Conservation (phyloP, 2,797 vertebrate species). For the Aphelocoma californica region DNA sequence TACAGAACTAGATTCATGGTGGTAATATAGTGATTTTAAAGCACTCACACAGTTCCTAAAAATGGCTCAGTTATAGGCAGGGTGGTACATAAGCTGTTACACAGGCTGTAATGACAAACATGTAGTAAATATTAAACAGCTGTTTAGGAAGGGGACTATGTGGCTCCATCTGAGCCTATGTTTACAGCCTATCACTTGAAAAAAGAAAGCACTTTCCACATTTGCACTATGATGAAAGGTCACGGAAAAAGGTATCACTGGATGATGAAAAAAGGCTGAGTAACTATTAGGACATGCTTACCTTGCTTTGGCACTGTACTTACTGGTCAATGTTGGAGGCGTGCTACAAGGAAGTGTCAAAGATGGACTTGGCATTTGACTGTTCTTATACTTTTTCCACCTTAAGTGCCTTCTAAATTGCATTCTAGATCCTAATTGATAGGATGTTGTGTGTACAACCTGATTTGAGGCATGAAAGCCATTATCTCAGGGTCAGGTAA, state of each 20-base stretch:
- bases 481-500: not conserved
- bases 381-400: not conserved
- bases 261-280: not conserved
- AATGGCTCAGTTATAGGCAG: not conserved
- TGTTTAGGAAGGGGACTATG: not conserved
- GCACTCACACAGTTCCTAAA: not conserved
- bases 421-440: not conserved
- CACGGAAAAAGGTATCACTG: not conserved
- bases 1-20: not conserved
- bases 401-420: not conserved
- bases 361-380: not conserved
- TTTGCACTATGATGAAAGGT: not conserved
- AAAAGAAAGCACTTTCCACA: not conserved
- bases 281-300: not conserved
- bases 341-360: not conserved
- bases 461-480: not conserved
- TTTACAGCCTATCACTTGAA: not conserved
- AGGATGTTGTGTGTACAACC: not conserved
- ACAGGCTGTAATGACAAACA: not conserved
- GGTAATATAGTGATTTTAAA: not conserved
- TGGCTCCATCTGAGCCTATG: not conserved
- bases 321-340: not conserved
- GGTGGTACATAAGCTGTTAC: not conserved
- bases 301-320: not conserved
- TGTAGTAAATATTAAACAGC: not conserved